Evolutionary conservation across 2,113 vertebrate genomes (phyloP).

Genomic region (Stigmatopora argus): DNA sequence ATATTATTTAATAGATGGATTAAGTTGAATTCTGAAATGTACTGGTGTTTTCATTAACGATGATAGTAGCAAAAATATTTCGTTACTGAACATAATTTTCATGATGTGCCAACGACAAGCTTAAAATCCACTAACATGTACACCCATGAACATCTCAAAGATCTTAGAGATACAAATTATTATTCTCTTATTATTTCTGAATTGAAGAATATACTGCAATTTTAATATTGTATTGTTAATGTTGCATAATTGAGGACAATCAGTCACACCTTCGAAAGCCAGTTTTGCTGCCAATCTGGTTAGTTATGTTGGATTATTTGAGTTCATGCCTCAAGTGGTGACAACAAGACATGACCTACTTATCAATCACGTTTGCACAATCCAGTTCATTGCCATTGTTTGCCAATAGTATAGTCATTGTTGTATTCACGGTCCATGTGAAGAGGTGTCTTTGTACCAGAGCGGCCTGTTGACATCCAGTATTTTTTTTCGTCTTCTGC

Average conservation of each 20-base stretch:
- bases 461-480: slow-evolving; percentile 28
- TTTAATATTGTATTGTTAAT: neutral
- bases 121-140: too few species aligned
- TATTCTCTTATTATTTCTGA: neutral
- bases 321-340: slow-evolving; percentile 61
- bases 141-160: too few species aligned
- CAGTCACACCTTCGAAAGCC: slow-evolving; percentile 13
- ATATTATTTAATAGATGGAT: too few species aligned
- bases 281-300: slow-evolving; percentile 25
- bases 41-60: too few species aligned
- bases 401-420: slow-evolving; percentile 60
- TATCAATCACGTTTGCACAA: slow-evolving; percentile 62
- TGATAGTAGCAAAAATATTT: too few species aligned
- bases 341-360: slow-evolving; percentile 72
- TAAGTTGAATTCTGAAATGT: too few species aligned
- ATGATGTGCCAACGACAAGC: too few species aligned
- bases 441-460: slow-evolving; percentile 38
- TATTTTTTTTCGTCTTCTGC: slow-evolving; percentile 22
- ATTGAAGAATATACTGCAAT: neutral
- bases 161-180: neutral
- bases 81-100: too few species aligned
- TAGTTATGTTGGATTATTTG: slow-evolving; percentile 38
- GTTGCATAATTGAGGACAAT: neutral
- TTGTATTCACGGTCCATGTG: slow-evolving; percentile 52
- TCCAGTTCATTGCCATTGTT: slow-evolving; percentile 59